These are phyloP conservation scores for Amphipoea oculea DNA, from an alignment of 2,888 invertebrate species.

Conservation along the genomic window DNA sequence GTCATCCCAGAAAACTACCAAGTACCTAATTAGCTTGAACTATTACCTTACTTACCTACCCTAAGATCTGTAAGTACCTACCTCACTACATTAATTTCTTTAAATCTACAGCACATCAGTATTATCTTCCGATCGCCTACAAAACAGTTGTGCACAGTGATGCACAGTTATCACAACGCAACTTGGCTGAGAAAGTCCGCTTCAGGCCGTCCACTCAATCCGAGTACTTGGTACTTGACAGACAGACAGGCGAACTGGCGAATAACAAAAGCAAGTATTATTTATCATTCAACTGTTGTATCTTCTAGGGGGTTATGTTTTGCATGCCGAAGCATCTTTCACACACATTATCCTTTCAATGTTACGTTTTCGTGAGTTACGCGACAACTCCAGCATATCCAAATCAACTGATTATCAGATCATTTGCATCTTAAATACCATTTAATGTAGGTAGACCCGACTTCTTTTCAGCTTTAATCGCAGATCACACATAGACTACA, in stretches of 20 bases:
- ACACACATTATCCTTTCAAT: neutral
- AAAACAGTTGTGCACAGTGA: constrained; percentile 47
- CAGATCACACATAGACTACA: neutral
- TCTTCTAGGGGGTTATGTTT: neutral
- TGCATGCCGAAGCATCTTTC: neutral
- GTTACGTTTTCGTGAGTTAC: neutral
- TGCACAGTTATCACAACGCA: constrained; percentile 14
- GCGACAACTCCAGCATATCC: neutral
- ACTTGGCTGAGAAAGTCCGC: constrained; percentile 19
- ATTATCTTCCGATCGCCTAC: constrained; percentile 53
- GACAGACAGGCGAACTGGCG: neutral
- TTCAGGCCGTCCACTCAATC: neutral
- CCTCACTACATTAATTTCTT: constrained; percentile 22
- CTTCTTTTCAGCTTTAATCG: neutral
- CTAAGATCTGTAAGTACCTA: neutral
- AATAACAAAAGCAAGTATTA: neutral
- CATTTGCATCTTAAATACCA: neutral
- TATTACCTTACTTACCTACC: constrained; percentile 13
- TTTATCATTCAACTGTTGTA: neutral
- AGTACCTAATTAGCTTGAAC: constrained; percentile 2
- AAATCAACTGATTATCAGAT: neutral
- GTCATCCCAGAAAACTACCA: neutral
- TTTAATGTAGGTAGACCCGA: neutral
- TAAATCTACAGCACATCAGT: constrained; percentile 34
- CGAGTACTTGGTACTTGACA: no score